Evolutionary conservation across 2,888 invertebrate genomes (phyloP).

Genomic region (Netelia inedita): DNA sequence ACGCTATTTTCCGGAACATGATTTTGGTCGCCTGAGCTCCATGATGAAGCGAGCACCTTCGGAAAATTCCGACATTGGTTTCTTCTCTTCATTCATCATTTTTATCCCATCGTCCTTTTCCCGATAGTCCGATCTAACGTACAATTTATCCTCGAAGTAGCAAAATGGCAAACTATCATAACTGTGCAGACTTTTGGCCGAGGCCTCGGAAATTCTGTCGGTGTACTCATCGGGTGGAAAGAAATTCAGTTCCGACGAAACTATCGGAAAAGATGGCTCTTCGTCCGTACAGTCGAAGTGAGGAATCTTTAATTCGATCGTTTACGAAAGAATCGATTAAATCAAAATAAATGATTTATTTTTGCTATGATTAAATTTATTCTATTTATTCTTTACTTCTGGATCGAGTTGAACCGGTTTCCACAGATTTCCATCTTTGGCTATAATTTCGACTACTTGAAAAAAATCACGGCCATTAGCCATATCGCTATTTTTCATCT

Average conservation of each 20-base stretch:
- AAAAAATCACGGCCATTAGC: constrained; percentile 34
- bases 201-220: constrained; percentile 50
- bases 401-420: constrained; percentile 67
- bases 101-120: constrained; percentile 19
- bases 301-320: constrained; percentile 50
- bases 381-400: constrained; percentile 50
- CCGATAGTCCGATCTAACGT: constrained; percentile 65
- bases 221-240: constrained; percentile 60
- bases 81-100: constrained; percentile 38
- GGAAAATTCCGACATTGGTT: constrained; percentile 66
- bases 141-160: constrained; percentile 65
- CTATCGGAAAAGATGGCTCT: constrained; percentile 44
- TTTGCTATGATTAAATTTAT: constrained; percentile 16
- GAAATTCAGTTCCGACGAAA: constrained; percentile 57
- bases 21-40: constrained; percentile 36
- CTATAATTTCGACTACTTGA: constrained; percentile 68
- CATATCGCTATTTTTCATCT: constrained; percentile 73
- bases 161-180: constrained; percentile 67
- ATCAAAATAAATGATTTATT: not conserved
- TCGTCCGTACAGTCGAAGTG: constrained; percentile 54
- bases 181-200: constrained; percentile 54
- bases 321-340: not conserved
- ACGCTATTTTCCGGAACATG: not conserved
- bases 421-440: constrained; percentile 69
- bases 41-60: constrained; percentile 68